Conservation (phyloP, 2,113 vertebrate genomes). For the Columbina picui region DNA sequence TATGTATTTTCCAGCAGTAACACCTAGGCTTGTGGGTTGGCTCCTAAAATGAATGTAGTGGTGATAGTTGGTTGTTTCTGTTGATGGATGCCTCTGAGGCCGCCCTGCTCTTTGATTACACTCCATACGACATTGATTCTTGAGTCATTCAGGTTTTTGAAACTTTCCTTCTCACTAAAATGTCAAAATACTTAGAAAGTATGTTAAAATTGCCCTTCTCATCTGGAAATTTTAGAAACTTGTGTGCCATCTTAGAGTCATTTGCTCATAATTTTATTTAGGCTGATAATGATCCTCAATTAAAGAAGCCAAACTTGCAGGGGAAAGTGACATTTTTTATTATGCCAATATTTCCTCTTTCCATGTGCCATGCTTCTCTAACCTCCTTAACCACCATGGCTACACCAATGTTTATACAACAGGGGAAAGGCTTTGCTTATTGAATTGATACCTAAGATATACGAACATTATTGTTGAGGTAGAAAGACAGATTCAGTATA, state of each 20-base stretch:
- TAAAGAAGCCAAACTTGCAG: not conserved
- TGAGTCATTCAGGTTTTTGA: not conserved
- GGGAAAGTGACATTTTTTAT: not conserved
- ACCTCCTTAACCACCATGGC: not conserved
- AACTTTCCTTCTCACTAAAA: constrained; percentile 11
- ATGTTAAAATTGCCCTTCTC: not conserved
- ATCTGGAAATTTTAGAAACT: not conserved
- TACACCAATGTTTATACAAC: constrained; percentile 12
- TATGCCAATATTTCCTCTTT: not conserved
- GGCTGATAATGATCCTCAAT: not conserved
- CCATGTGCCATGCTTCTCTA: not conserved
- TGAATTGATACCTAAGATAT: not conserved
- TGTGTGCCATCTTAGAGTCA: not conserved
- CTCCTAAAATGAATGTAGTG: constrained; percentile 10
- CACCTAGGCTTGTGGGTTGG: constrained; percentile 20
- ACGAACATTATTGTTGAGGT: not conserved
- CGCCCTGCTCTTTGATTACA: not conserved
- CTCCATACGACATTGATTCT: not conserved
- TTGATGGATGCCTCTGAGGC: not conserved
- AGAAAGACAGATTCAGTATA: not conserved
- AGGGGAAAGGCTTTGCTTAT: not conserved
- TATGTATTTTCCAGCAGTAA: constrained; percentile 39
- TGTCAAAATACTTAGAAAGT: not conserved
- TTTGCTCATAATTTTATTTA: not conserved
- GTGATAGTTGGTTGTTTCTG: constrained; percentile 4